Evolutionary conservation across 2,113 vertebrate species (phyloP).

Genomic region (crab-eating macaque (Macaca fascicularis)): DNA sequence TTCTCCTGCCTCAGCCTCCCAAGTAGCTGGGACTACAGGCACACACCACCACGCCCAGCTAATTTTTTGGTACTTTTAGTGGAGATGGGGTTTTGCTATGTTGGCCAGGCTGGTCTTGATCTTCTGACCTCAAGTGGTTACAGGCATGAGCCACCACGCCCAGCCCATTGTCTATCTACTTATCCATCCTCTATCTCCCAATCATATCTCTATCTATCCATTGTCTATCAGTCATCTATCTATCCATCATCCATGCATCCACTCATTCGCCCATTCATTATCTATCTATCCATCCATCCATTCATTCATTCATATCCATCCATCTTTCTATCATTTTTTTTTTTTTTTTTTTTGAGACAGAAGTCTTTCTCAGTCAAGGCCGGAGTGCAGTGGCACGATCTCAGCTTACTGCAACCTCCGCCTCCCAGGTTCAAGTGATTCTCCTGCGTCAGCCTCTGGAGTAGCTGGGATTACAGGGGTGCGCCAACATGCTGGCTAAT

Average conservation of each 20-base stretch:
- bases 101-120: no score
- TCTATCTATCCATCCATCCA: neutral
- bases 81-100: no score
- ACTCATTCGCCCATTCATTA: neutral
- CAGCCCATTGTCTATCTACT: neutral
- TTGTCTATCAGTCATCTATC: neutral
- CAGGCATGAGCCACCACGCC: no score
- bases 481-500: neutral
- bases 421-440: neutral
- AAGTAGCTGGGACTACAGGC: no score
- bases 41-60: no score
- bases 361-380: neutral
- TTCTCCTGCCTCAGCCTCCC: no score
- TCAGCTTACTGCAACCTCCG: neutral
- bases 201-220: neutral
- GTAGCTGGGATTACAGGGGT: neutral
- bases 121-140: no score
- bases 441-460: neutral
- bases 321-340: neutral
- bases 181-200: neutral
- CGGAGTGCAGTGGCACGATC: neutral
- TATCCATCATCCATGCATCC: neutral
- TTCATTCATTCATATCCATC: neutral
- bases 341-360: neutral
- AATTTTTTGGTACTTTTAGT: no score